Base-by-base conservation (phyloP, 1,140 invertebrate species). In the Propsilocerus akamusi region DNA sequence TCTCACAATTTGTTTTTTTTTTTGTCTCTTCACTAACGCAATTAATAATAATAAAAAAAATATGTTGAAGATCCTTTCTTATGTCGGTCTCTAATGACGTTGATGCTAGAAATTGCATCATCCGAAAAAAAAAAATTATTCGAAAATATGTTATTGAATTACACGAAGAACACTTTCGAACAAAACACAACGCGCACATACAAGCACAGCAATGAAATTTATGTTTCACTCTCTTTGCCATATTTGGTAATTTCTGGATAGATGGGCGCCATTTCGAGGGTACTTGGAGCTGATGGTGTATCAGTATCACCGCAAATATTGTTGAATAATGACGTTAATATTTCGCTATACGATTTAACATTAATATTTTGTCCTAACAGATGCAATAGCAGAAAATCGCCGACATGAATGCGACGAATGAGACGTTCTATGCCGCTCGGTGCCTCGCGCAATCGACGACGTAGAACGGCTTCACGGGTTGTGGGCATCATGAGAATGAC, bases 311-410 rank as follows among this genome's bases (percentile, higher is more conserved):
- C 72, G 6, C 70, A 70, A 32, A 80, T 61, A 54, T 77, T 69
- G 50, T 74, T 70, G 46, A 70, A 75, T 0, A 79, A 58, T 50
- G 78, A 75, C 22, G 77, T 69, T 55, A 90, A 58, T 49, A 87
- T 74, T 57, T 88, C 84, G 26, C 76, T 77, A 63, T 86, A 88
- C 20, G 80, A 71, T 68, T 81, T 73, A 57, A 84, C 70, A 58
- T 84, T 87, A 68, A 90, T 76, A 62, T 92, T 92, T 61, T 90
- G 86, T 24, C 84, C 83, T 8, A 91, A 65, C 26, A 90, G 65
- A 58, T 87, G 83, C 26, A 91, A 65, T 46, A 92, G 65, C 34
- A 90, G 71, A 66, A 88, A 91, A 59, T 91, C 86, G 24, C 86
- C 86, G 54, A 90, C 78, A 80, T 86, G 61, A 58, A 84, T 82